phyloP scores from a whole-genome alignment of 2,113 vertebrate genomes.

The Cheirogaleus medius region DNA sequence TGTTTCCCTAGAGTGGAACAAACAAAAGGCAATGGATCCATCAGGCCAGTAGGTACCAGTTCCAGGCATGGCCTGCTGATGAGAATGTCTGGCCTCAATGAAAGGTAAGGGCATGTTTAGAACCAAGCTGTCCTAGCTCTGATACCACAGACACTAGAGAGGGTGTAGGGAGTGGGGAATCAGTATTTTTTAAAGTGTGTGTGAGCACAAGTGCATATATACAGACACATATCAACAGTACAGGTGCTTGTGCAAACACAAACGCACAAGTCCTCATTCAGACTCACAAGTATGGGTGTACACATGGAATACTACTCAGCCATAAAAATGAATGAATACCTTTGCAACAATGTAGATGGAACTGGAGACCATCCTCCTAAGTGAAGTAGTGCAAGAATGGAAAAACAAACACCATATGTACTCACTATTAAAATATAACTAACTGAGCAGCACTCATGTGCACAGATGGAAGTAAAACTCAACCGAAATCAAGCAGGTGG shows the following conservation, averaged over 20 bases:
- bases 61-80: not conserved
- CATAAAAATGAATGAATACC: too few species aligned
- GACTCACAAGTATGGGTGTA: not conserved
- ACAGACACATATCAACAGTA: not conserved
- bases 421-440: too few species aligned
- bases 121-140: not conserved
- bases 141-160: not conserved
- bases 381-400: too few species aligned
- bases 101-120: not conserved
- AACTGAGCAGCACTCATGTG: too few species aligned
- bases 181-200: not conserved
- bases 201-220: not conserved
- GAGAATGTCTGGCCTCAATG: not conserved
- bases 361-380: too few species aligned
- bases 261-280: not conserved
- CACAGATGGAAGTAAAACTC: too few species aligned
- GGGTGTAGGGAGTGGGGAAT: not conserved
- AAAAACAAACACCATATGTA: too few species aligned
- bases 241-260: not conserved
- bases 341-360: too few species aligned
- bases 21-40: not conserved
- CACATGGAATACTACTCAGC: too few species aligned
- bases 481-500: too few species aligned
- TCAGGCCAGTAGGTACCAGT: not conserved
- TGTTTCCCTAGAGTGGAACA: not conserved